Evolutionary conservation across 64 coral and sea anemone genomes (phyloP).

Genomic region (Pocillopora verrucosa): DNA sequence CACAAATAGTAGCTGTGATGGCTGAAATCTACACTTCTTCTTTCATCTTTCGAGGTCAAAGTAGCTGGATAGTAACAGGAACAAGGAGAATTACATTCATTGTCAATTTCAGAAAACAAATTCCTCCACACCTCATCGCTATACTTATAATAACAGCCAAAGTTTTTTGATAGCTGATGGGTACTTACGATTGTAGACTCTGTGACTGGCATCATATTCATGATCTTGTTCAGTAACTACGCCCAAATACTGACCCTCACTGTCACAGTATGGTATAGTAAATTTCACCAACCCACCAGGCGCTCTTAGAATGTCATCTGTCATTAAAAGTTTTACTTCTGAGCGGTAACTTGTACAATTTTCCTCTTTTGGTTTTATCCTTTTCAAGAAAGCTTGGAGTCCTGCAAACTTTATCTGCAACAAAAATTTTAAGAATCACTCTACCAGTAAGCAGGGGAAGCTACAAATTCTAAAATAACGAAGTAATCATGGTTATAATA

Average conservation of each 20-base stretch:
- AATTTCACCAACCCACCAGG: conserved; percentile 27
- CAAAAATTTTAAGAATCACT: not conserved
- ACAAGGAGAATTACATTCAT: no score
- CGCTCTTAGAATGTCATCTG: conserved; percentile 4
- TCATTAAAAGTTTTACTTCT: conserved; percentile 27
- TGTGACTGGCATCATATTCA: not conserved
- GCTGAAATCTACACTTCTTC: no score
- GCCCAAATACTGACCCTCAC: not conserved
- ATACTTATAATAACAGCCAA: no score
- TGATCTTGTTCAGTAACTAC: conserved; percentile 4
- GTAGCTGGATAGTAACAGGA: no score
- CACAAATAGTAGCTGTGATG: no score
- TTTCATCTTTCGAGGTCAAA: no score
- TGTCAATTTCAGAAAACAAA: no score
- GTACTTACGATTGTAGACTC: conserved; percentile 30
- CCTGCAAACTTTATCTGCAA: conserved; percentile 35
- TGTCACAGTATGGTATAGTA: conserved; percentile 5
- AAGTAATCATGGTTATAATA: no score
- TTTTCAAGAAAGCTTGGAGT: conserved; percentile 38
- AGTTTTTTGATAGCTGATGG: not conserved
- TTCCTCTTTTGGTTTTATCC: conserved; percentile 13
- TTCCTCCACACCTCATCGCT: no score
- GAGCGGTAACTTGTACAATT: conserved; percentile 22
- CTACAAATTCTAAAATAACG: no score
- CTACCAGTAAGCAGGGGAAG: no score